Conservation (phyloP, 2,888 invertebrate species). For the Metallyticus violacea region DNA sequence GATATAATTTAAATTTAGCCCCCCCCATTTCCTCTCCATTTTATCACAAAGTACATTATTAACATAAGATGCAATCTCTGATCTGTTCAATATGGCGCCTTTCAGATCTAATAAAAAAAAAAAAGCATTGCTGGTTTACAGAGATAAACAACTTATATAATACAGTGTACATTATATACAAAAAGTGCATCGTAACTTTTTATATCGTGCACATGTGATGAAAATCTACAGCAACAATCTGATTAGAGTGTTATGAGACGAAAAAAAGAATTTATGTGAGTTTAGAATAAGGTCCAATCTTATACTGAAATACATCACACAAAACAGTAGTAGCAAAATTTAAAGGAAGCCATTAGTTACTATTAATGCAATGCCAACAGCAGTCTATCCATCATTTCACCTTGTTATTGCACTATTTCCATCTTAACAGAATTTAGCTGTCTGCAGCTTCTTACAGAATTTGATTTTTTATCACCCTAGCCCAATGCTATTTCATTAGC, state of each 20-base stretch:
- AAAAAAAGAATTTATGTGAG: neutral
- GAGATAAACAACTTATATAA: neutral
- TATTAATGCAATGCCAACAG: neutral
- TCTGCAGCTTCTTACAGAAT: too few species aligned
- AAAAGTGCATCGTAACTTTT: neutral
- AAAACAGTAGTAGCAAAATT: neutral
- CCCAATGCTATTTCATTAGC: neutral
- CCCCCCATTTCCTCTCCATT: neutral
- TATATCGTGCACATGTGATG: neutral
- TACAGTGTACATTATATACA: neutral
- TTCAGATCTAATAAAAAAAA: neutral
- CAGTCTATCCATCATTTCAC: neutral
- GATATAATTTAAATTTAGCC: neutral
- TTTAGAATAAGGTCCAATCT: neutral
- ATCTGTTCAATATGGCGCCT: neutral
- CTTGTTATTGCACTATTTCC: neutral
- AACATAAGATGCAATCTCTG: neutral
- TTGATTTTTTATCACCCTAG: neutral
- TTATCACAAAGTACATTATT: neutral
- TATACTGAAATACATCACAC: neutral
- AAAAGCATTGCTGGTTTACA: neutral
- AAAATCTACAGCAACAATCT: neutral
- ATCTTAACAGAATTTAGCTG: neutral
- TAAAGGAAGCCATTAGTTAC: neutral
- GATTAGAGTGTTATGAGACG: neutral